phyloP scores from a whole-genome alignment of 2,888 invertebrate genomes.

The Epirrhoe alternata region DNA sequence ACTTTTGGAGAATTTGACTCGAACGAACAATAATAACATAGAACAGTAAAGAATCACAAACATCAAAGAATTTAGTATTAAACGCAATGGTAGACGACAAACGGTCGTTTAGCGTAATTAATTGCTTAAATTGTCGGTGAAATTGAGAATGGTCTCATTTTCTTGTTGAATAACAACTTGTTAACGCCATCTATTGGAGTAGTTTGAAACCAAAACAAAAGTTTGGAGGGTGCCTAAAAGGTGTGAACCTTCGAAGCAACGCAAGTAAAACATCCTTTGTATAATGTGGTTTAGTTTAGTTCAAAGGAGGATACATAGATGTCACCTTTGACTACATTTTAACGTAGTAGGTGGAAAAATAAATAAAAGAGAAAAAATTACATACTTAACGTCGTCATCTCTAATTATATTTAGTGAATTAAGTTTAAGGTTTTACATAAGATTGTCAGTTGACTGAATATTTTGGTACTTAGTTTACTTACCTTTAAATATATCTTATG shows the following conservation, averaged over 20 bases:
- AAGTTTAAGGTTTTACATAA: too few species aligned
- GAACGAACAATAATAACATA: constrained; percentile 1
- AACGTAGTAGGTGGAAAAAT: background rate
- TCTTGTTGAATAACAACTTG: background rate
- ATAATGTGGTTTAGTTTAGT: constrained; percentile 4
- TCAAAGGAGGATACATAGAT: constrained; percentile 21
- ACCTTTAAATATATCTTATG: too few species aligned
- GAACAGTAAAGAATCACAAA: constrained; percentile 18
- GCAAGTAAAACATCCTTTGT: background rate
- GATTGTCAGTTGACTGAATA: too few species aligned
- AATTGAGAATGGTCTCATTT: constrained; percentile 28
- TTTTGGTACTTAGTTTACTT: too few species aligned
- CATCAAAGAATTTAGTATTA: constrained; percentile 21
- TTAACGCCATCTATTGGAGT: constrained; percentile 43
- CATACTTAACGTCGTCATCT: too few species aligned
- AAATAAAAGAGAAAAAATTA: too few species aligned
- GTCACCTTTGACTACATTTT: constrained; percentile 18
- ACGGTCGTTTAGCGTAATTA: constrained; percentile 28
- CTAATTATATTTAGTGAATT: too few species aligned
- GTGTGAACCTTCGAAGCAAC: background rate
- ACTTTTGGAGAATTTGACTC: constrained; percentile 9
- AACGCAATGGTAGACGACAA: constrained; percentile 29
- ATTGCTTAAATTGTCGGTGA: constrained; percentile 29
- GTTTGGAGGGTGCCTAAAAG: background rate
- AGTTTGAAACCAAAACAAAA: constrained; percentile 3